Conservation (phyloP, 2,888 invertebrate genomes). For the Ptilodon capucinus region DNA sequence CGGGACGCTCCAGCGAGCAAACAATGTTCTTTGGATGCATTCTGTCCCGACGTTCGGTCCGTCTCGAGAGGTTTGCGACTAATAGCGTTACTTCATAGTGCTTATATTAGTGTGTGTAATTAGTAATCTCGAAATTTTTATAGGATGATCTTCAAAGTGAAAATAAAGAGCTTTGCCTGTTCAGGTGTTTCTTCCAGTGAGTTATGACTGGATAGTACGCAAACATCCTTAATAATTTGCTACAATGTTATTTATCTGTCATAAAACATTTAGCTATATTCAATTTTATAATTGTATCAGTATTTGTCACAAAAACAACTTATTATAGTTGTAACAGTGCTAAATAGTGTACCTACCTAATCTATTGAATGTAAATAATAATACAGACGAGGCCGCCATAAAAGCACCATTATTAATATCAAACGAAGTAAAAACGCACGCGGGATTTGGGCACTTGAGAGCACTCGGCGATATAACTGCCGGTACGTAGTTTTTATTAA, state of each 20-base stretch:
- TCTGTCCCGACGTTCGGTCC: slow-evolving; percentile 35
- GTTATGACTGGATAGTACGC: no score
- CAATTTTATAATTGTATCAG: no score
- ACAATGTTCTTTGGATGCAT: slow-evolving; percentile 66
- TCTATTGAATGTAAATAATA: slow-evolving; percentile 40
- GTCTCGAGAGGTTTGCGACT: slow-evolving; percentile 42
- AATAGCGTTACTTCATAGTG: slow-evolving; percentile 42
- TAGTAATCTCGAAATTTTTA: no score
- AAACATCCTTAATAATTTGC: no score
- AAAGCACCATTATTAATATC: slow-evolving; percentile 43
- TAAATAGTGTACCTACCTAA: slow-evolving; percentile 33
- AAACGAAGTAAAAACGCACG: slow-evolving; percentile 39
- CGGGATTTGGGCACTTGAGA: slow-evolving; percentile 43
- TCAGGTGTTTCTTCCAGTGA: no score
- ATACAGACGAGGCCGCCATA: slow-evolving; percentile 34
- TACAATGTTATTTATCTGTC: no score
- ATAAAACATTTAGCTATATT: no score
- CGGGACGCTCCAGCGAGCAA: slow-evolving; percentile 56
- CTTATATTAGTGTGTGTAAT: neutral
- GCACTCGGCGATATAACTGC: slow-evolving; percentile 40
- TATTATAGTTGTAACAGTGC: slow-evolving; percentile 26
- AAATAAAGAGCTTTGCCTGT: no score
- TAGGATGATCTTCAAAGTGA: no score
- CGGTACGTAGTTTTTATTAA: slow-evolving; percentile 63
- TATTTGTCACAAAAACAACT: no score